A percentile compares a stretch with the other conserved stretches of the same genome.
phyloP scores from a whole-genome alignment of 2,888 invertebrate genomes.

The Aphidoletes aphidimyza region DNA sequence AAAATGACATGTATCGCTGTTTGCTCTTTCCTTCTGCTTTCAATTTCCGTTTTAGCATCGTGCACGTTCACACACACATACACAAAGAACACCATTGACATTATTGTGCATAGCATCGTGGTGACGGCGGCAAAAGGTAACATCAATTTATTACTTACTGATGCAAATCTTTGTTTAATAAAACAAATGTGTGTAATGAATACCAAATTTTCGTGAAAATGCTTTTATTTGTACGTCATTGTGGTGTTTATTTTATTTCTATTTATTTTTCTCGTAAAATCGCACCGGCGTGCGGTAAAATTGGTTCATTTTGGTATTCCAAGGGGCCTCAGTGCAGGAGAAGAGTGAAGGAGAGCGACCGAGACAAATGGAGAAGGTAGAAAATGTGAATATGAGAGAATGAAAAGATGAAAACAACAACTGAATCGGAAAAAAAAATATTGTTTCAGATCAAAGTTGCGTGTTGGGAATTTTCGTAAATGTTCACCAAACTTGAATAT shows the following conservation, averaged over 20 bases:
- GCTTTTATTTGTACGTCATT: slow-evolving; percentile 34
- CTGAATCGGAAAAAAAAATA: not conserved
- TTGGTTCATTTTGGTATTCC: not conserved
- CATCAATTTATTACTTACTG: slow-evolving; percentile 40
- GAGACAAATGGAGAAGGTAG: not conserved
- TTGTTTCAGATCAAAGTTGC: not conserved
- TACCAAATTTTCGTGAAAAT: slow-evolving; percentile 24
- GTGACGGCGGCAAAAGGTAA: not conserved
- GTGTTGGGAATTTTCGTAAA: no score
- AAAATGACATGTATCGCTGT: not conserved
- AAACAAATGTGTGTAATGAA: slow-evolving; percentile 46
- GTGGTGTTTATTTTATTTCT: slow-evolving; percentile 12
- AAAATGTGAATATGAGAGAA: not conserved
- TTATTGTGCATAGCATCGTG: not conserved
- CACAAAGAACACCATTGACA: no score
- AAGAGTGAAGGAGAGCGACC: not conserved
- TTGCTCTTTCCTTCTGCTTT: not conserved
- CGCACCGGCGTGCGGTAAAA: not conserved
- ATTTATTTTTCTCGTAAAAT: not conserved
- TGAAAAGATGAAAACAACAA: not conserved
- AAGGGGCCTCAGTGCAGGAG: not conserved
- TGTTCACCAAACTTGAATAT: no score
- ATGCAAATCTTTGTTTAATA: slow-evolving; percentile 51
- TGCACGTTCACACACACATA: not conserved
- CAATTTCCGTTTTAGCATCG: slow-evolving; percentile 40